Percentiles rank a stretch among this genome's conserved stretches.
Conservation (phyloP, 2,888 invertebrate genomes). For the Cantharis nigra region DNA sequence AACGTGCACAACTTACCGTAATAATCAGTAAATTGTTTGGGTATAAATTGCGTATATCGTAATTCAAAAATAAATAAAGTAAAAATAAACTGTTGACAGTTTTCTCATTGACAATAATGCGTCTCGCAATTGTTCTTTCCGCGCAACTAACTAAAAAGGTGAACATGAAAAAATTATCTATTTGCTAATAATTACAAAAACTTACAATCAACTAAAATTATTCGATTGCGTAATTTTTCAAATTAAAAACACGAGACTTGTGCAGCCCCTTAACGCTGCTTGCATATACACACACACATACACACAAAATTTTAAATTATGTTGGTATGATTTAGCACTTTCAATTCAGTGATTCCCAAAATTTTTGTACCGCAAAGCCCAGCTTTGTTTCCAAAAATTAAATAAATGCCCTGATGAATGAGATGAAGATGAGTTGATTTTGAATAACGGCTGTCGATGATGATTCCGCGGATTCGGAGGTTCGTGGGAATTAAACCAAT, state of each 20-base stretch:
- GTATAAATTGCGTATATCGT: slow-evolving; percentile 29
- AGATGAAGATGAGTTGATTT: no score
- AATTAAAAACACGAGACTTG: neutral
- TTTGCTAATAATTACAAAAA: neutral
- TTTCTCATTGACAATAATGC: neutral
- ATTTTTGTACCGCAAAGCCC: no score
- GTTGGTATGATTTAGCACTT: neutral
- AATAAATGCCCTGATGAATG: no score
- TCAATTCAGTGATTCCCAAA: no score
- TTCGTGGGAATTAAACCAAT: no score
- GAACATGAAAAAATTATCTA: neutral
- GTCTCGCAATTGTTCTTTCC: neutral
- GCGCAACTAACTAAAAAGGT: neutral
- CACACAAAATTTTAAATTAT: neutral
- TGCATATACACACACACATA: neutral
- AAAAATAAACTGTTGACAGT: slow-evolving; percentile 30
- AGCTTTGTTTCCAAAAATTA: no score
- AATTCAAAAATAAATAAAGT: slow-evolving; percentile 34
- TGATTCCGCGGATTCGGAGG: no score
- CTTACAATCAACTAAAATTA: neutral
- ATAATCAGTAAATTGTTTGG: neutral
- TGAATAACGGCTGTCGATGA: no score
- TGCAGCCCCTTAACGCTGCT: neutral
- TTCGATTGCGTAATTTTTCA: neutral
- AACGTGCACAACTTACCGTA: neutral